Evolutionary conservation across 1,140 invertebrate species (phyloP).

Genomic region (Drosophila sulfurigaster): DNA sequence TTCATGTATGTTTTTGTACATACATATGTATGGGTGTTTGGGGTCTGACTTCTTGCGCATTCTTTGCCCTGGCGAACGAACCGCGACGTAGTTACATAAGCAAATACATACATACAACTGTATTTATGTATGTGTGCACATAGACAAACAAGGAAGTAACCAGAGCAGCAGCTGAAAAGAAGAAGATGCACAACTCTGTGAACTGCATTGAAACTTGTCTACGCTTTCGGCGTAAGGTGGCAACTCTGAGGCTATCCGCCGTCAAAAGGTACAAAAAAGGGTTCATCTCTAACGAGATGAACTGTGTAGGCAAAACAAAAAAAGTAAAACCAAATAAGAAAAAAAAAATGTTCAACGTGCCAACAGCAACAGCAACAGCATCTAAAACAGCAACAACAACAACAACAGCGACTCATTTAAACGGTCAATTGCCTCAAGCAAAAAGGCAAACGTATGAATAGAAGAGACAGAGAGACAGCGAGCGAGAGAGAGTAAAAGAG

Average conservation of each 20-base stretch:
- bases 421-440: slow-evolving; percentile 79
- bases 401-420: slow-evolving; percentile 65
- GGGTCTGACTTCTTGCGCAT: slow-evolving; percentile 41
- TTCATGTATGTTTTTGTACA: neutral
- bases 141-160: slow-evolving; percentile 59
- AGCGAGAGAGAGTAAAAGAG: slow-evolving; percentile 10
- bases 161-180: slow-evolving; percentile 27
- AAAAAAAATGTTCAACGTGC: slow-evolving; percentile 32
- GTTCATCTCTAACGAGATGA: slow-evolving; percentile 40
- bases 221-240: slow-evolving; percentile 26
- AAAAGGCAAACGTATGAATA: slow-evolving; percentile 58
- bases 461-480: slow-evolving; percentile 46
- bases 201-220: slow-evolving; percentile 57
- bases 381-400: slow-evolving; percentile 40
- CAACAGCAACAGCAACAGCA: slow-evolving; percentile 42
- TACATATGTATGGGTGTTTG: slow-evolving; percentile 13
- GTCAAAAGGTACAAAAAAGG: slow-evolving; percentile 24
- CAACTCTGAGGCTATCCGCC: slow-evolving; percentile 30
- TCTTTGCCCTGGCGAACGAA: slow-evolving; percentile 40
- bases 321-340: slow-evolving; percentile 45
- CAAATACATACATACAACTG: slow-evolving; percentile 2
- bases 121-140: slow-evolving; percentile 22
- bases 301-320: slow-evolving; percentile 33
- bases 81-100: slow-evolving; percentile 51
- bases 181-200: slow-evolving; percentile 6